phyloP scores from a whole-genome alignment of 2,888 invertebrate species.

The Panopea generosa region DNA sequence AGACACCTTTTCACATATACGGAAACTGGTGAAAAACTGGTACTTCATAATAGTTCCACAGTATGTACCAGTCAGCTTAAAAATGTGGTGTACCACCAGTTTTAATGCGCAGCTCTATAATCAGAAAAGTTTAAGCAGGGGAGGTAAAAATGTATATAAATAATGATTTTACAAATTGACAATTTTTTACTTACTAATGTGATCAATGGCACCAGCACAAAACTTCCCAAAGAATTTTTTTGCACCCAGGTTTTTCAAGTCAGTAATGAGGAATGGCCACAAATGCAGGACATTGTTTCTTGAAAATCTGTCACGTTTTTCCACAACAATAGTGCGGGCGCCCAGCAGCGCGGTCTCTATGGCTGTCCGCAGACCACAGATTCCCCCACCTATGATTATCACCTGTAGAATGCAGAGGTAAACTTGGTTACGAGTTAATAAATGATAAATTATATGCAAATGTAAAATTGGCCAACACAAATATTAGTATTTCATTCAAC shows the following conservation, averaged over 20 bases:
- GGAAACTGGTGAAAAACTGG: too few species aligned
- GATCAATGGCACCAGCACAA: slow-evolving; percentile 99
- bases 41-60: too few species aligned
- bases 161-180: too few species aligned
- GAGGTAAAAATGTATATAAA: too few species aligned
- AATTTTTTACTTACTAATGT: slow-evolving; percentile 93
- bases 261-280: slow-evolving; percentile 99
- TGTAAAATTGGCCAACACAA: too few species aligned
- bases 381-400: slow-evolving; percentile 97
- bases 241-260: slow-evolving; percentile 95
- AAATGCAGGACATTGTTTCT: slow-evolving; percentile 97
- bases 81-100: too few species aligned
- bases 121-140: too few species aligned
- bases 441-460: too few species aligned
- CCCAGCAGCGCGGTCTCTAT: slow-evolving; percentile 98
- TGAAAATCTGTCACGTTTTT: slow-evolving; percentile 93
- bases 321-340: slow-evolving; percentile 95
- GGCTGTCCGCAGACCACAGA: slow-evolving; percentile 97
- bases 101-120: too few species aligned
- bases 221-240: slow-evolving; percentile 99
- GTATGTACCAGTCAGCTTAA: too few species aligned
- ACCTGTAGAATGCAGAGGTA: slow-evolving; percentile 86
- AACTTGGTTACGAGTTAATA: background rate
- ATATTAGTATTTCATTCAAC: too few species aligned
- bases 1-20: too few species aligned